Evolutionary conservation across 2,888 invertebrate genomes (phyloP).

Genomic region (Omphaloscelis lunosa): DNA sequence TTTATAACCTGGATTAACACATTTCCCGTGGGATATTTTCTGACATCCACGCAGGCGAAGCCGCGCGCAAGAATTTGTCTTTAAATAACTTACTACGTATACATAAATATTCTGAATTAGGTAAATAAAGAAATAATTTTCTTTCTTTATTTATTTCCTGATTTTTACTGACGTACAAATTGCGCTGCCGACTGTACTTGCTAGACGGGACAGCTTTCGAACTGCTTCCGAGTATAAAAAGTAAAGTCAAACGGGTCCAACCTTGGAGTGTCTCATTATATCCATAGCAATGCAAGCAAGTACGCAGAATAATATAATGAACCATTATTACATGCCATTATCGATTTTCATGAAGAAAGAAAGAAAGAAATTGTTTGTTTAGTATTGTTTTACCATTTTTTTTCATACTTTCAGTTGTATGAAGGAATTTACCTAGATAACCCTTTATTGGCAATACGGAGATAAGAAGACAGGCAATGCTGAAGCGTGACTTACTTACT

Average conservation of each 20-base stretch:
- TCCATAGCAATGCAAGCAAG: conserved; percentile 33
- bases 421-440: not conserved
- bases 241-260: conserved; percentile 60
- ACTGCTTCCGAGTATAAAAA: conserved; percentile 70
- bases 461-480: not conserved
- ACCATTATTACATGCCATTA: conserved; percentile 20
- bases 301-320: conserved; percentile 47
- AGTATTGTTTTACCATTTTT: not conserved
- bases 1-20: too few relatives aligned
- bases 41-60: too few relatives aligned
- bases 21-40: too few relatives aligned
- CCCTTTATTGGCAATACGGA: too few relatives aligned
- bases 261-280: conserved; percentile 54
- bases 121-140: not conserved
- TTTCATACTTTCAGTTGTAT: not conserved
- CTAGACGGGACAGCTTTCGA: conserved; percentile 70
- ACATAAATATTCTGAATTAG: too few relatives aligned
- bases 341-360: conserved; percentile 18
- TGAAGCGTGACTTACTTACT: too few relatives aligned
- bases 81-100: too few relatives aligned
- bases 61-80: too few relatives aligned
- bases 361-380: conserved; percentile 17
- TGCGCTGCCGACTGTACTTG: conserved; percentile 63
- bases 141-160: conserved; percentile 5
- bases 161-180: conserved; percentile 1